Evolutionary conservation across 2,888 invertebrate genomes (phyloP), one percentile per base, ranked within the genome.

Genomic region (Mechanitis messenoides): DNA sequence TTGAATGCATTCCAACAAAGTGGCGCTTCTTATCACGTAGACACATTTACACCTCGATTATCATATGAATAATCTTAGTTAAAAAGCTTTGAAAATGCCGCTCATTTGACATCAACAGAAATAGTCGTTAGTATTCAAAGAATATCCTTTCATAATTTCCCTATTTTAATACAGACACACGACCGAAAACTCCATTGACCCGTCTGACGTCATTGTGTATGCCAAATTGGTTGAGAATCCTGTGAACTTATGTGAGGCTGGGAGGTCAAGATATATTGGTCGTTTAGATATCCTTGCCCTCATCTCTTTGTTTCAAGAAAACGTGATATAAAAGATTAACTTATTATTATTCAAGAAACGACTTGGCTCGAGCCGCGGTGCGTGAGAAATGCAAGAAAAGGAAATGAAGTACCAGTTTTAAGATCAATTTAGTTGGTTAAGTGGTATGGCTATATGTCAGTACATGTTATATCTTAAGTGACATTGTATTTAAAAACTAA

Each of bases 301-400:
- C 83, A 84, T 85, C 83, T 85, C 84, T 87, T 88, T 88, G 89
- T 89, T 88, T 87, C 83, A 85, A 81, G 81, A 85, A 83, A 85
- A 85, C 82, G 83, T 82, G 85, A 87, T 88, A 85, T 87, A 87
- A 88, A 87, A 89, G 88, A 87, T 89, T 86, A 88, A 84, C 85
- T 86, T 85, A 87, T 90, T 90, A 89, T 87, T 89, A 90, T 90
- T 87, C 89, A 74, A 74, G 74, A 70, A 71, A 78, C 79, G 79
- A 57, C 70, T 81, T 76, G 75, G 76, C 75, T 74, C 74, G 75
- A 75, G 77, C 61, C 61, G 64, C 60, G 66, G 71, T 72, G 73
- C 75, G 75, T 83, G 84, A 80, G 79, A 81, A 79, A 79, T 74
- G 76, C 74, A 71, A 72, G 75, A 74, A 73, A 76, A 64, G 61